Conservation (phyloP, 53 echinoderm and acorn worm species). For the Mesocentrotus franciscanus region DNA sequence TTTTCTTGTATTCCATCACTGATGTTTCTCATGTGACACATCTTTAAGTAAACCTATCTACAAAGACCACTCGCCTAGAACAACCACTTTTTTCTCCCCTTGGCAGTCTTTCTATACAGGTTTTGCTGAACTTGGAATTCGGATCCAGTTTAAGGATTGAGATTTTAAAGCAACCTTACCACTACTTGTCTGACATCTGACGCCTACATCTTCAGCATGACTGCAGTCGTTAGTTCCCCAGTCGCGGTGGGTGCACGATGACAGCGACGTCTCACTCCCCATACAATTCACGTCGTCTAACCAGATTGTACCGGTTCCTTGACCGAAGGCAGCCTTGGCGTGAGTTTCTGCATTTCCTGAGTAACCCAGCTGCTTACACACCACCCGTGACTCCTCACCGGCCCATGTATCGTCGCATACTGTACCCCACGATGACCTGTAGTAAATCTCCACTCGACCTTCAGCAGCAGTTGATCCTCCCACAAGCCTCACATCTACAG, state of each 20-base stretch:
- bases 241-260: neutral
- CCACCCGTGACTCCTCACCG: neutral
- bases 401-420: neutral
- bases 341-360: neutral
- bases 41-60: no score
- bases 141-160: neutral
- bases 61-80: no score
- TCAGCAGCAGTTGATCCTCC: neutral
- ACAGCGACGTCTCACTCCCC: neutral
- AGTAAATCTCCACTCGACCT: neutral
- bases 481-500: neutral
- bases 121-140: neutral
- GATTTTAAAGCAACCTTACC: neutral
- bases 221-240: slow-evolving; percentile 51
- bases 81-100: no score
- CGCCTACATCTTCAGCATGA: slow-evolving; percentile 45
- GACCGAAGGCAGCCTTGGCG: slow-evolving; percentile 24
- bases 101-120: no score
- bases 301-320: slow-evolving; percentile 37
- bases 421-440: neutral
- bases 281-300: slow-evolving; percentile 32
- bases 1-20: no score
- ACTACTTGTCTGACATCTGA: neutral
- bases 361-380: neutral
- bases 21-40: no score